phyloP scores from a whole-genome alignment of 2,797 vertebrate species.

The Orientallactaga sibirica region DNA sequence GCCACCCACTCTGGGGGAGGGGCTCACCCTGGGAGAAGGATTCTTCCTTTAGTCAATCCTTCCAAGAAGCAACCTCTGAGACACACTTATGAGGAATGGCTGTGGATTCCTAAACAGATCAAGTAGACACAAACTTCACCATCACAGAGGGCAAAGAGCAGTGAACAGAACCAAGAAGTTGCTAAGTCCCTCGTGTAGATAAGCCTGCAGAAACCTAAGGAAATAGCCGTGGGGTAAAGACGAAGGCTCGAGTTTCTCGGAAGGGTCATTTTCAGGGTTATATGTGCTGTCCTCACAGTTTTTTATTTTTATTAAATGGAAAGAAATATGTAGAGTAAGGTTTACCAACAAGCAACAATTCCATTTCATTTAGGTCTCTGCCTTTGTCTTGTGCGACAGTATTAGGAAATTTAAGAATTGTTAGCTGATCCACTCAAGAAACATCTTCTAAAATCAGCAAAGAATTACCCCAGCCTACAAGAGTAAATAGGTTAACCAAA shows the following conservation, averaged over 20 bases:
- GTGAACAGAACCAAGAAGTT: neutral
- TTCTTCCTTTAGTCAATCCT: too few species aligned
- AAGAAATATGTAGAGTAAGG: neutral
- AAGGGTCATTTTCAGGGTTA: neutral
- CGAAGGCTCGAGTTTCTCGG: neutral
- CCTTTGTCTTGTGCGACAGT: conserved; percentile 38
- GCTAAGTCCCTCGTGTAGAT: fast-evolving
- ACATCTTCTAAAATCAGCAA: neutral
- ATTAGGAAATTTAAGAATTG: neutral
- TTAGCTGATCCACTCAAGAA: neutral
- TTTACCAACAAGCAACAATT: neutral
- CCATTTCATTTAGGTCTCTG: neutral
- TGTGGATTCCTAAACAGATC: too few species aligned
- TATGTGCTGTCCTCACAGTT: neutral
- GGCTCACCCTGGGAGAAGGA: too few species aligned
- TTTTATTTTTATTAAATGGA: neutral
- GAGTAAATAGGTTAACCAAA: neutral
- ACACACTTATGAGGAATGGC: too few species aligned
- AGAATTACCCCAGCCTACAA: neutral
- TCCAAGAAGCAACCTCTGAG: too few species aligned
- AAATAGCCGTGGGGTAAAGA: neutral
- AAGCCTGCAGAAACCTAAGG: neutral
- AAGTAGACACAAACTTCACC: too few species aligned
- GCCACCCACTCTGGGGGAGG: too few species aligned
- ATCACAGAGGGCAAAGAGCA: neutral